A percentile compares a stretch with the other conserved stretches of the same genome.
phyloP scores from a whole-genome alignment of 2,113 vertebrate genomes.

The Bos taurus region DNA sequence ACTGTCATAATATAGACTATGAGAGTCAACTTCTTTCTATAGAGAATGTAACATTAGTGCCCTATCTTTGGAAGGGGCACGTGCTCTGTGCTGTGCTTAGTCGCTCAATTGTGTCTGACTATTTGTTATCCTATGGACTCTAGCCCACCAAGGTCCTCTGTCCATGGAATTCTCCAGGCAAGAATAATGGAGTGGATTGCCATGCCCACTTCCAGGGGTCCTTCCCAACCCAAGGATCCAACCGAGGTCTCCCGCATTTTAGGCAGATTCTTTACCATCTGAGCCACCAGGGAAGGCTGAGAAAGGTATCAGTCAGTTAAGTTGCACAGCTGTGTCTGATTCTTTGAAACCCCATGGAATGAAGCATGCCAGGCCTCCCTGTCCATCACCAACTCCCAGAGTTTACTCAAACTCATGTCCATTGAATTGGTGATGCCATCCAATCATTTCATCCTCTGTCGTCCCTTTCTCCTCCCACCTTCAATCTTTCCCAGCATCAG shows the following conservation, averaged over 20 bases:
- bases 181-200: background rate
- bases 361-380: background rate
- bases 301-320: background rate
- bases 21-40: background rate
- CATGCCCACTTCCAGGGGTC: background rate
- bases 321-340: background rate
- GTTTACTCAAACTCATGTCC: background rate
- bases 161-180: background rate
- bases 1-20: background rate
- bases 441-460: background rate
- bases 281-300: background rate
- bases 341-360: background rate
- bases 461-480: background rate
- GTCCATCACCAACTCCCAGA: background rate
- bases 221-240: background rate
- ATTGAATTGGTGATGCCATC: background rate
- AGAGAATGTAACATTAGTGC: background rate
- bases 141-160: background rate
- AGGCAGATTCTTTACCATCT: background rate
- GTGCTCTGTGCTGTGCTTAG: background rate
- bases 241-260: background rate
- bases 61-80: background rate
- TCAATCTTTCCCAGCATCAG: background rate
- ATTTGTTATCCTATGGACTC: background rate
- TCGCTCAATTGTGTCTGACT: background rate